Evolutionary conservation across 2,888 invertebrate species (phyloP).

Genomic region (Trissolcus brochymenae): DNA sequence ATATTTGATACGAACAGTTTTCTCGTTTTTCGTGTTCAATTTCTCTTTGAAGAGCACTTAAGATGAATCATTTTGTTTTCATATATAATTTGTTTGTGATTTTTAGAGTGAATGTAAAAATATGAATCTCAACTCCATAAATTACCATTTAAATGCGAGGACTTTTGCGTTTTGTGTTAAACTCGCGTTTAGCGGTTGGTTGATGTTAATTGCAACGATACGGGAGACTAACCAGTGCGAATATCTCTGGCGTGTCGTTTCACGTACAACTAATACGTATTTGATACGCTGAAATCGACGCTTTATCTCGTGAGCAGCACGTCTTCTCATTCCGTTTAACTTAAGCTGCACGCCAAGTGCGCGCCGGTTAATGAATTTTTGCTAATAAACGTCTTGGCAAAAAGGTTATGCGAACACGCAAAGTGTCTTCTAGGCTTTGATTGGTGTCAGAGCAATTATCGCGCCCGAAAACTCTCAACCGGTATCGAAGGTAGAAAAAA

Average conservation of each 20-base stretch:
- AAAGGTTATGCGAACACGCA: conserved; percentile 21
- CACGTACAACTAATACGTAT: conserved; percentile 49
- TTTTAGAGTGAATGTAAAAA: too few species aligned
- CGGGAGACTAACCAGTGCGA: conserved; percentile 29
- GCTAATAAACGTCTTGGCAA: conserved; percentile 34
- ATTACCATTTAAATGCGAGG: conserved; percentile 13
- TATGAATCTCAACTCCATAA: conserved; percentile 7
- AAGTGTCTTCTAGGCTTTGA: conserved; percentile 14
- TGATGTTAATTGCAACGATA: conserved; percentile 51
- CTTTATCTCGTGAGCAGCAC: conserved; percentile 44
- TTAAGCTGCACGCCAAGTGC: conserved; percentile 21
- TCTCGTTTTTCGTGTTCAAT: too few species aligned
- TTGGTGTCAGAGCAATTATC: conserved; percentile 37
- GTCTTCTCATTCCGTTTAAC: conserved; percentile 31
- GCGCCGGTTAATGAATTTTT: conserved; percentile 44
- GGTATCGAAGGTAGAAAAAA: conserved; percentile 26
- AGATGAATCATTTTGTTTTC: too few species aligned
- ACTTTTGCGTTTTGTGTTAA: conserved; percentile 31
- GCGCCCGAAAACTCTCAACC: conserved; percentile 23
- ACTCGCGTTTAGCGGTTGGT: conserved; percentile 42
- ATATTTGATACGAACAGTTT: too few species aligned
- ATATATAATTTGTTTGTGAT: too few species aligned
- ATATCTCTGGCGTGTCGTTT: conserved; percentile 29
- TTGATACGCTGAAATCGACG: conserved; percentile 42
- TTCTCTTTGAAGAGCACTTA: too few species aligned